Percentiles rank a stretch among this genome's conserved stretches.
Evolutionary conservation across 2,113 vertebrate genomes (phyloP).

Genomic region (Noturus placidus): DNA sequence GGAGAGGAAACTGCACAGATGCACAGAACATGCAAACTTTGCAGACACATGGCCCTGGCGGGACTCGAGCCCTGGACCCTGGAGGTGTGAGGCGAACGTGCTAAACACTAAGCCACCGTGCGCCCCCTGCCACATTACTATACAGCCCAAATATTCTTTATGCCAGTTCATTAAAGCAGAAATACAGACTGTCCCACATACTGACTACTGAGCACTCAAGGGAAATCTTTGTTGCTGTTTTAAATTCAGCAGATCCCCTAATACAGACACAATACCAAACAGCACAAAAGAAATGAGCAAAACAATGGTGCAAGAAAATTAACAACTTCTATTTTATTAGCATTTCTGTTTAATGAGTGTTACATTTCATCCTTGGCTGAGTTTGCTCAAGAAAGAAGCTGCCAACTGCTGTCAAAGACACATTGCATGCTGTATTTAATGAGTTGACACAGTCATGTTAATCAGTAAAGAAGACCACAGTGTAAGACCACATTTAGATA

Average conservation of each 20-base stretch:
- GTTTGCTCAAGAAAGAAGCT: constrained; percentile 20
- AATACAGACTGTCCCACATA: background rate
- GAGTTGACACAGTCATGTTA: constrained; percentile 22
- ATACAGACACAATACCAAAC: background rate
- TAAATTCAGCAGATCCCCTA: background rate
- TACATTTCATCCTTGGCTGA: constrained; percentile 27
- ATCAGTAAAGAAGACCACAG: background rate
- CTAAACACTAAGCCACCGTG: too few species aligned
- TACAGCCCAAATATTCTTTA: background rate
- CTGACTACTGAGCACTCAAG: background rate
- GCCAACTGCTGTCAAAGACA: constrained; percentile 15
- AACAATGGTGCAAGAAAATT: background rate
- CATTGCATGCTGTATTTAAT: constrained; percentile 5
- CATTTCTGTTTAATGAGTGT: constrained; percentile 29
- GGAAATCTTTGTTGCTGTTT: constrained; percentile 1
- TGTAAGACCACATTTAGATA: background rate
- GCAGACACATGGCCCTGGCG: too few species aligned
- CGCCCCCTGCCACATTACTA: background rate
- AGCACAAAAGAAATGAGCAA: background rate
- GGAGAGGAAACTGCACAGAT: too few species aligned
- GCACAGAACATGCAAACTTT: too few species aligned
- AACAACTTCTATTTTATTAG: constrained; percentile 12
- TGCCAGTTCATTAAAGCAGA: background rate
- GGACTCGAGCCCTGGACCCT: too few species aligned
- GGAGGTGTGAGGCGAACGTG: too few species aligned